Base-by-base conservation (phyloP, 2,888 invertebrate genomes). In the Callyntrura sp. region DNA sequence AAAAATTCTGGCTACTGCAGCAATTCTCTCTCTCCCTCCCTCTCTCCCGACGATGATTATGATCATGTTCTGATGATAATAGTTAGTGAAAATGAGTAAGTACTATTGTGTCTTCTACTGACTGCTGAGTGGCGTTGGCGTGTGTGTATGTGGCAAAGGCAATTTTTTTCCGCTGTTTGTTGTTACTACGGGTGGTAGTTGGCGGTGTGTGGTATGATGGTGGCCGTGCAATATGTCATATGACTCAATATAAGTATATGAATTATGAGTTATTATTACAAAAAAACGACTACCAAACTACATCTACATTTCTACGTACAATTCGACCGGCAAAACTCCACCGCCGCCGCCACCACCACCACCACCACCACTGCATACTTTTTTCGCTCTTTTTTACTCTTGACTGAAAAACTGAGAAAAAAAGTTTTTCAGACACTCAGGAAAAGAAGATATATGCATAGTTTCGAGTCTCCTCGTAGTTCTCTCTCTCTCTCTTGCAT, bases 261-360 rank as follows among this genome's bases (percentile, higher is more conserved):
- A 87, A 81, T 70, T 87, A 87, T 87, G 81, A 51, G 51, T 81
- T 81, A 81, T 81, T 79, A 87, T 73, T 73, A 73, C 73, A 20
- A 73, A 73, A 73, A 73, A 20, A 45, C 48, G 12, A 48, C 23
- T 9, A 73, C 48, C 20, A 45, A 45, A 70, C 17, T 43, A 43
- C n/a, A 43, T 25, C 17, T 43, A 43, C n/a, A 43, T 25, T 76
- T 70, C 55, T 20, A 84, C 55, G 68, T 23, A 68, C 51, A 65
- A 51, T 20, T 45, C 51, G 48, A 65, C 83, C 23, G 6, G 25
- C 51, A 55, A 43, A 23, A 70, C 23, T 83, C 48, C 70, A 68
- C 70, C 23, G 14, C 28, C 48, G 20, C 55, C n/a, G 51, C 28
- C 51, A 48, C 68, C 68, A 68, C 20, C 51, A 55, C 79, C 79